A percentile compares a stretch with the other conserved stretches of the same genome.
Evolutionary conservation across 2,888 invertebrate genomes (phyloP).

Genomic region (Ernsta delagoae): DNA sequence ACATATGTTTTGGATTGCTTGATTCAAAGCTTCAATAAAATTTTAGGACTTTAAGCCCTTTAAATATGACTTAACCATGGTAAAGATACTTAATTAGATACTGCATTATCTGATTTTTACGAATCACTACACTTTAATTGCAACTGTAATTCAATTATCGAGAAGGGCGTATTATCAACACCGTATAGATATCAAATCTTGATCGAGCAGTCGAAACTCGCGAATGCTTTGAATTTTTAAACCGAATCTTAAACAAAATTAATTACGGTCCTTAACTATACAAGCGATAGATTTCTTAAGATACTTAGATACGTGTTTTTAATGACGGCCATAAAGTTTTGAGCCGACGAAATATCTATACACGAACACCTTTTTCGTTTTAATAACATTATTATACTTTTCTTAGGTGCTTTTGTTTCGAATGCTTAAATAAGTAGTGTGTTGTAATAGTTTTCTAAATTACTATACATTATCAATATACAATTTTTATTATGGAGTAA

Average conservation of each 20-base stretch:
- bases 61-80: no score
- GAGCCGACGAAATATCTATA: slow-evolving; percentile 60
- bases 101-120: no score
- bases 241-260: slow-evolving; percentile 67
- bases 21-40: no score
- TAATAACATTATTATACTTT: slow-evolving; percentile 71
- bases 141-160: no score
- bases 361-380: slow-evolving; percentile 63
- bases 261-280: slow-evolving; percentile 64
- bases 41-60: no score
- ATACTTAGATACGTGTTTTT: slow-evolving; percentile 72
- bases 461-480: no score
- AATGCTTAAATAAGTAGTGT: neutral
- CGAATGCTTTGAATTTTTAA: slow-evolving; percentile 71
- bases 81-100: no score
- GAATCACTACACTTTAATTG: no score
- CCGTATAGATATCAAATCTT: slow-evolving; percentile 45
- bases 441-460: neutral
- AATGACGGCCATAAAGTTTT: slow-evolving; percentile 60
- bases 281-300: slow-evolving; percentile 67
- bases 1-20: no score
- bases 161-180: slow-evolving; percentile 45
- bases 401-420: slow-evolving; percentile 28
- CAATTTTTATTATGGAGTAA: no score
- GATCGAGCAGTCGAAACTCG: slow-evolving; percentile 49